Base-by-base conservation (phyloP, 2,797 vertebrate species). In the Paratrypauchen microcephalus region DNA sequence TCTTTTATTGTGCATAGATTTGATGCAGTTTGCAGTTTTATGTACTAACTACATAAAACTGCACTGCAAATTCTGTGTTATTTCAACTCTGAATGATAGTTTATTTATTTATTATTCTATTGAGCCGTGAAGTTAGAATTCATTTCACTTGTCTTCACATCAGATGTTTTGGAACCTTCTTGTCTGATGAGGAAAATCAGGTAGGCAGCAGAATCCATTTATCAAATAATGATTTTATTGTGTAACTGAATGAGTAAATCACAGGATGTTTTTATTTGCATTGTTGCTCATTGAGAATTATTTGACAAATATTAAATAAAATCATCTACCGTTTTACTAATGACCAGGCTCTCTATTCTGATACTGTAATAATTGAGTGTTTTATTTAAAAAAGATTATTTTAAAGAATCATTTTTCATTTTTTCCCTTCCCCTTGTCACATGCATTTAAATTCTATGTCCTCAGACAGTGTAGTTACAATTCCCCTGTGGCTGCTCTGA, bases 381-480 rank as follows among this genome's bases (percentile, higher is more conserved):
- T 78, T 76, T 26, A 72, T 79, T 79, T 63, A 69, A 57, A 6
- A 28, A 66, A 56, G 41, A 65, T 36, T 28, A 36, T 70, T 80
- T 72, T 55, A 26, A 21, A 85, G 73, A 80, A 50, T 50, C 54
- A 61, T 62, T 69, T 58, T 18, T 45, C 71, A 74, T 85, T 83
- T 58, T 86, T 82, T 75, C 32, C 84, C 82, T 75, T 72, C 61
- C 13, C 57, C 73, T 60, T 84, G 80, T 85, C 86, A 86, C 79
- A 87, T 84, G 73, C 82, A 79, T 81, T 87, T 84, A 80, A 74
- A 79, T 64, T 83, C 61, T 73, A 50, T 70, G 76, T 83, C 83
- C 75, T 73, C 74, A 78, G 70, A 86, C 80, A 61, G 71, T 63
- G 55, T 72, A 30, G 83, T 81, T 83, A 84, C 68, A 77, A 80